These are phyloP conservation scores for Eupithecia subumbrata DNA, from an alignment of 2,888 invertebrate species.

Conservation along the genomic window DNA sequence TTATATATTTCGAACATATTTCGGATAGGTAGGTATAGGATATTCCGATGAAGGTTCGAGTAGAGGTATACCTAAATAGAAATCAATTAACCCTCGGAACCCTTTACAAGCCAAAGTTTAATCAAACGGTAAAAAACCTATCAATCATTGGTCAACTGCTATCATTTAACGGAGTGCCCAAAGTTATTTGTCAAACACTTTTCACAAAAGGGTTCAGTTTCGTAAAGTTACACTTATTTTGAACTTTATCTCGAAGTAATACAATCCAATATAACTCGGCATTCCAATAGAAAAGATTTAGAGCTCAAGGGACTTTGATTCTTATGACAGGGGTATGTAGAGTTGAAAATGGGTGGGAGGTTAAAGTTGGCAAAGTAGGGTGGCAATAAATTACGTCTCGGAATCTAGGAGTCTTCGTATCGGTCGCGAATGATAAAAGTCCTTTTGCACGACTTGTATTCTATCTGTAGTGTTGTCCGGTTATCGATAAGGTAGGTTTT, in stretches of 20 bases:
- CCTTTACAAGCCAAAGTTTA: conserved; percentile 34
- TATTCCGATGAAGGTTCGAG: neutral
- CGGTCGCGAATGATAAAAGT: conserved; percentile 78
- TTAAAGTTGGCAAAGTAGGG: conserved; percentile 54
- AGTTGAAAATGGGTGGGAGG: conserved; percentile 12
- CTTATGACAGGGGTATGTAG: conserved; percentile 24
- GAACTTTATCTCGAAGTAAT: conserved; percentile 27
- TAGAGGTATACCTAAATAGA: conserved; percentile 2
- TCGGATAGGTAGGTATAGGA: too few relatives aligned
- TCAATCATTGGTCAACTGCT: conserved; percentile 53
- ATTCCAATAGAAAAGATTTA: conserved; percentile 14
- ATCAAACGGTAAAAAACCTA: conserved; percentile 48
- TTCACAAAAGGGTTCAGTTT: conserved; percentile 47
- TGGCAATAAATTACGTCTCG: conserved; percentile 75
- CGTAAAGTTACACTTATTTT: conserved; percentile 21
- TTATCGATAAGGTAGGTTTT: conserved; percentile 45
- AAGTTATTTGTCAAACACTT: conserved; percentile 58
- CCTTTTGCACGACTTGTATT: conserved; percentile 71
- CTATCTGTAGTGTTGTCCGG: conserved; percentile 57
- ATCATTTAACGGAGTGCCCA: conserved; percentile 48
- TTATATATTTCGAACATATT: too few relatives aligned
- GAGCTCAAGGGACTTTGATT: conserved; percentile 31
- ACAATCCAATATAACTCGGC: conserved; percentile 38
- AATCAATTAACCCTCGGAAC: conserved; percentile 28
- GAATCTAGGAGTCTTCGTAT: conserved; percentile 75